Base-by-base conservation (phyloP, 2,797 vertebrate genomes). In the Threskiornis aethiopicus region DNA sequence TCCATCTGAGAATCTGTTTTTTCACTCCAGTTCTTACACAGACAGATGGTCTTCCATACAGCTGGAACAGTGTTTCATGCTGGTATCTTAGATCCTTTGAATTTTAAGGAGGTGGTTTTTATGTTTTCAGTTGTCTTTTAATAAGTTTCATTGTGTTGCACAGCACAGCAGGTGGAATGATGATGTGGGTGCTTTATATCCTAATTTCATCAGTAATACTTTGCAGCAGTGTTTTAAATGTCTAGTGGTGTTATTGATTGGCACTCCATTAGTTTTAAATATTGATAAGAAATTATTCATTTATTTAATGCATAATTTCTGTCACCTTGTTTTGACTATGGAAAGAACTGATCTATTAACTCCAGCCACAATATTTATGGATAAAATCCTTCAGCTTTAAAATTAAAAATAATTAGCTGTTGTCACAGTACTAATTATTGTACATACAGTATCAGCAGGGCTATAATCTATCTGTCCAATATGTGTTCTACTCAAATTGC, bases 401-500 rank as follows among this genome's bases (percentile, higher is more conserved):
- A 97, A 96, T 96, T 81, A 96, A 95, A 96, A 96, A 95, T 95
- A 97, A 97, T 96, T 92, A 95, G 46, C 89, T 94, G 92, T 96
- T 96, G 92, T 96, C 92, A 90, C 85, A 76, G 87, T 54, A 70
- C 92, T 96, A 96, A 95, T 96, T 97, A 94, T 76, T 93, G 90
- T 90, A 91, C 84, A 92, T 94, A 94, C 65, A 84, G 59, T 91
- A 96, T 93, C 90, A 96, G 84, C 54, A 92, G 87, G 87, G 58
- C 90, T 97, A 93, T 96, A 97, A 94, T 97, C 95, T 97, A 78
- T 96, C 95, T 96, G 97, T 95, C 93, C 96, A 97, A 96, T 94
- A 94, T 94, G 84, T 22, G 13, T 93, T 91, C 89, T 91, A 66
- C 79, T 93, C 82, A 89, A 95, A 97, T 96, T 95, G 76, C 87